phyloP scores from a whole-genome alignment of 2,113 vertebrate genomes.

The Tachysurus vachellii region DNA sequence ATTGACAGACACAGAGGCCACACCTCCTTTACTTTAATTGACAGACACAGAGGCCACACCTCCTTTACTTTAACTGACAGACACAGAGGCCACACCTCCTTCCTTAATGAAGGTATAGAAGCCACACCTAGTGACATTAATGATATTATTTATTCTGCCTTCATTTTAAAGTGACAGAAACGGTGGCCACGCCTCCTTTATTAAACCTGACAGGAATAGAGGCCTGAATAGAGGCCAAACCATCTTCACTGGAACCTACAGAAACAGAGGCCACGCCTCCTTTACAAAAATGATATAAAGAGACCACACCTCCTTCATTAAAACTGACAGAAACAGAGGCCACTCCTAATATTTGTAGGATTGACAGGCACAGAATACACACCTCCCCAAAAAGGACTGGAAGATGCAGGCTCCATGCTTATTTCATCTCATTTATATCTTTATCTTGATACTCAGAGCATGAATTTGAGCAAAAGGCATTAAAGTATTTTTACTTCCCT shows the following conservation, averaged over 20 bases:
- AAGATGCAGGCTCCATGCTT: not conserved
- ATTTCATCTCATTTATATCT: not conserved
- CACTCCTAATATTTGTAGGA: not conserved
- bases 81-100: not conserved
- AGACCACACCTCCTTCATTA: not conserved
- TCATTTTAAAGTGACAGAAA: not conserved
- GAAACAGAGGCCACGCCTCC: not conserved
- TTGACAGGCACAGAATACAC: not conserved
- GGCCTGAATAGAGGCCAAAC: not conserved
- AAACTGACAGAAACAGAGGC: not conserved
- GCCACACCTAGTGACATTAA: not conserved
- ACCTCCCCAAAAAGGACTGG: not conserved
- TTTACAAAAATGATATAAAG: not conserved
- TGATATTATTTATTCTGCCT: not conserved
- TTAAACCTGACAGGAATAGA: not conserved
- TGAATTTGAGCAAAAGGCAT: not conserved
- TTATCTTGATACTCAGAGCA: not conserved
- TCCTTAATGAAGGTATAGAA: not conserved
- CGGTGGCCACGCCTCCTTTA: not conserved
- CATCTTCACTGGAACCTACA: not conserved
- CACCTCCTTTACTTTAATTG: not conserved
- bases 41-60: not conserved
- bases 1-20: not conserved
- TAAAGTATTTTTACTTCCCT: not conserved
- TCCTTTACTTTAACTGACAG: no score